A percentile compares a stretch with the other conserved stretches of the same genome.
phyloP scores from a whole-genome alignment of 2,797 vertebrate species.

The Micromesistius poutassou region DNA sequence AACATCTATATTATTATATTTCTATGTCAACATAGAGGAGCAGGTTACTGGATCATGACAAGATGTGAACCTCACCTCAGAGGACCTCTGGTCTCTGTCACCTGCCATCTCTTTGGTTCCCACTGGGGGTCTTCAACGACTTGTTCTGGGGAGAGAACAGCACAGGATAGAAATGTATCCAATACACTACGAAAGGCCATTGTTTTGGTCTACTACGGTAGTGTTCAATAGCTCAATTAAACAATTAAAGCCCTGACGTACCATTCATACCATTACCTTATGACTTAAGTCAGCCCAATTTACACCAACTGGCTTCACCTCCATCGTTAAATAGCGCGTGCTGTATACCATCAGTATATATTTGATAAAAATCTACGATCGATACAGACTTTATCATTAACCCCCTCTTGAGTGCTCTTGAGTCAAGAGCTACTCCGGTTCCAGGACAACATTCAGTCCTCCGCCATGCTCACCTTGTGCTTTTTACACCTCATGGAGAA shows the following conservation, averaged over 20 bases:
- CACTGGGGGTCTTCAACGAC: slow-evolving; percentile 61
- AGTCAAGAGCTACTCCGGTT: neutral
- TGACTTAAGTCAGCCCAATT: neutral
- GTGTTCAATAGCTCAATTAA: neutral
- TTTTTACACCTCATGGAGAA: slow-evolving; percentile 81
- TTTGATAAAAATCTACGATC: neutral
- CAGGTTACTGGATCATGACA: neutral
- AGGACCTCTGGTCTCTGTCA: slow-evolving; percentile 52
- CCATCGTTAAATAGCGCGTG: neutral
- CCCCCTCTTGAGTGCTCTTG: neutral
- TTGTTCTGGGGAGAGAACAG: slow-evolving; percentile 62
- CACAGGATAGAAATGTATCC: neutral
- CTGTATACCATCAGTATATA: neutral
- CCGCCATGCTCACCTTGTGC: slow-evolving; percentile 72
- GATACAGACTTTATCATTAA: neutral
- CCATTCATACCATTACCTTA: neutral
- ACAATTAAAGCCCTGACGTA: neutral
- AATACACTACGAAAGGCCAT: neutral
- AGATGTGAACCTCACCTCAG: slow-evolving; percentile 49
- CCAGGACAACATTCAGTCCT: neutral
- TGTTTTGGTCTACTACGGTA: neutral
- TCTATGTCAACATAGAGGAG: no score
- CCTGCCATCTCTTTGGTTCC: slow-evolving; percentile 54
- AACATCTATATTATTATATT: no score
- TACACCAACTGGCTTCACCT: no score